Percentiles rank a stretch among this genome's conserved stretches.
Conservation (phyloP, 2,888 invertebrate species). For the Drosophila niveifrons region DNA sequence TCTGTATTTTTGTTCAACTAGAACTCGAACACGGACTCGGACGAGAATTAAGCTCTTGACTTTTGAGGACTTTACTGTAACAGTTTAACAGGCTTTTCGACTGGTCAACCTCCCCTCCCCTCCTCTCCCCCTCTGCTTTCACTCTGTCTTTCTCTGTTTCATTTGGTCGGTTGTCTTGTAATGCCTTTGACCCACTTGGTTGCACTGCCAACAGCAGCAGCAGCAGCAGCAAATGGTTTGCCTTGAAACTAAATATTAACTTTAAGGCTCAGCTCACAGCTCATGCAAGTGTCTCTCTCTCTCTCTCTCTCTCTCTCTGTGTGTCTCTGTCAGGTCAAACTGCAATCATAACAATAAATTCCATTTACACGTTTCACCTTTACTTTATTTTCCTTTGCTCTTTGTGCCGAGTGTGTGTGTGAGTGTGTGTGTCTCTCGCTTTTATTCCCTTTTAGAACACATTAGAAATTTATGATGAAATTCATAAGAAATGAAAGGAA, state of each 20-base stretch:
- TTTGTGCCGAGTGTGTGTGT: not conserved
- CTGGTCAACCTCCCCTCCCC: constrained; percentile 5
- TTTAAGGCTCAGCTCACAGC: constrained; percentile 46
- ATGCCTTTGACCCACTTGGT: constrained; percentile 65
- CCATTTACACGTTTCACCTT: constrained; percentile 64
- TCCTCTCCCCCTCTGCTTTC: too few relatives aligned
- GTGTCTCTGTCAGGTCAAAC: constrained; percentile 45
- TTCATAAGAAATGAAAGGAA: not conserved
- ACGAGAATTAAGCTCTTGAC: constrained; percentile 37
- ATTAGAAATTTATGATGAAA: constrained; percentile 19
- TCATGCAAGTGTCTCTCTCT: constrained; percentile 13
- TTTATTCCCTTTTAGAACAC: constrained; percentile 13
- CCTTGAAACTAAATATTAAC: constrained; percentile 66
- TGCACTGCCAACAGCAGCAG: constrained; percentile 34
- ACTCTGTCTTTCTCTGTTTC: not conserved
- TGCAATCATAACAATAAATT: constrained; percentile 78
- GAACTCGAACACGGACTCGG: constrained; percentile 11
- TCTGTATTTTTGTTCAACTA: not conserved
- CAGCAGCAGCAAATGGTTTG: constrained; percentile 36
- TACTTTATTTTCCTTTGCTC: constrained; percentile 34
- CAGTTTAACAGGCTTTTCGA: constrained; percentile 38
- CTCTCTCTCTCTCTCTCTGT: too few relatives aligned
- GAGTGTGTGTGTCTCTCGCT: constrained; percentile 4
- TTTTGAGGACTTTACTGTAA: constrained; percentile 37
- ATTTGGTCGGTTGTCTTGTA: constrained; percentile 34